phyloP scores from a whole-genome alignment of 2,888 invertebrate species.

The Pollenia labialis region DNA sequence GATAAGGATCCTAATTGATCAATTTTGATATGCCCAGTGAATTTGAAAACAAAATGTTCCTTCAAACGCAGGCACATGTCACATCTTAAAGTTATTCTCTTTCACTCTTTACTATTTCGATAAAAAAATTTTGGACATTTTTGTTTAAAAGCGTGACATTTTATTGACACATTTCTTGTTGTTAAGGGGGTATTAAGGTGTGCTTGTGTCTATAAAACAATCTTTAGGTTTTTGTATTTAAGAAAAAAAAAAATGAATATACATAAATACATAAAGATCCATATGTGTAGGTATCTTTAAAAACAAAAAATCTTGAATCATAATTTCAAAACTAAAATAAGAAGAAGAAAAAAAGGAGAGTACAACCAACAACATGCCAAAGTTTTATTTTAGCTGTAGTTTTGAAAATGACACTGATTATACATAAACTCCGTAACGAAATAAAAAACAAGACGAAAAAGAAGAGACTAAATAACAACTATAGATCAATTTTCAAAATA shows the following conservation, averaged over 20 bases:
- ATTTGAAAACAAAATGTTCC: slow-evolving; percentile 44
- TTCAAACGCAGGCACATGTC: slow-evolving; percentile 64
- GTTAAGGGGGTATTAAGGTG: slow-evolving; percentile 45
- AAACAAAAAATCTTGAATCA: slow-evolving; percentile 31
- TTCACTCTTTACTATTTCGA: neutral
- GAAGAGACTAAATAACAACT: slow-evolving; percentile 13
- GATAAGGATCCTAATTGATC: slow-evolving; percentile 54
- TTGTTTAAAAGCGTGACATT: slow-evolving; percentile 65
- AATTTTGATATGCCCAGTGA: slow-evolving; percentile 59
- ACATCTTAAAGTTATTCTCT: slow-evolving; percentile 34
- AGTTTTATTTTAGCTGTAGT: slow-evolving; percentile 53
- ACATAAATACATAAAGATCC: no score
- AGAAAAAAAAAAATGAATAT: neutral
- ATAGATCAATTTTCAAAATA: slow-evolving; percentile 53
- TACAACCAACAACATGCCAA: slow-evolving; percentile 63
- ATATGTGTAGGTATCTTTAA: neutral
- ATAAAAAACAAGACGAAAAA: slow-evolving; percentile 63
- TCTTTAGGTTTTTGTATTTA: slow-evolving; percentile 3
- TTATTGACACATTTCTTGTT: slow-evolving; percentile 66
- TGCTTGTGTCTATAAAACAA: neutral
- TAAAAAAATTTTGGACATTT: slow-evolving; percentile 30
- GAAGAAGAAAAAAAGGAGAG: slow-evolving; percentile 9
- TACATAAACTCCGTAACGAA: slow-evolving; percentile 75
- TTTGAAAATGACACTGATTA: slow-evolving; percentile 74
- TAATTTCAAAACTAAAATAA: no score